Evolutionary conservation across 2,888 invertebrate species (phyloP).

Genomic region (Agonopterix heracliana): DNA sequence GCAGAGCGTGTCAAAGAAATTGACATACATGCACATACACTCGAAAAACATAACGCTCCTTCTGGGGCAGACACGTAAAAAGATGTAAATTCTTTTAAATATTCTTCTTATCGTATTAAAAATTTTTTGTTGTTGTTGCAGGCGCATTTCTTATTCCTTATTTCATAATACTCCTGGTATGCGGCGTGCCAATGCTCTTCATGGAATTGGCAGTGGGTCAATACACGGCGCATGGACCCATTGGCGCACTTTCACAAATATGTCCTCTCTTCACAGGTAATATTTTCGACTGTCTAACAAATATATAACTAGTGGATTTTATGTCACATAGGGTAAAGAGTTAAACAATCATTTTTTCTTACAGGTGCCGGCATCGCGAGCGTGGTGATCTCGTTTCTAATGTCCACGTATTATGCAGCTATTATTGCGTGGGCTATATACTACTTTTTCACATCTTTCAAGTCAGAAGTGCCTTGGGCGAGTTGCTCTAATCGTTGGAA

Average conservation of each 20-base stretch:
- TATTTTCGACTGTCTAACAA: neutral
- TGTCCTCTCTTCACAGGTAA: constrained; percentile 95
- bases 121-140: no score
- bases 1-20: no score
- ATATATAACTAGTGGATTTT: no score
- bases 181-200: constrained; percentile 94
- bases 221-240: constrained; percentile 93
- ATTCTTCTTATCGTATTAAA: no score
- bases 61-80: neutral
- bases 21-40: neutral
- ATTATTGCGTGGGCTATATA: constrained; percentile 96
- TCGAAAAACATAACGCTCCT: neutral
- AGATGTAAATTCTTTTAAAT: no score
- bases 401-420: constrained; percentile 97
- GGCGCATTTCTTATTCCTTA: constrained; percentile 97
- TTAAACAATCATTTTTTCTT: constrained; percentile 22
- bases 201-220: constrained; percentile 96
- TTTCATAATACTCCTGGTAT: constrained; percentile 91
- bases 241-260: constrained; percentile 92
- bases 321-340: no score
- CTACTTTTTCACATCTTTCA: constrained; percentile 94
- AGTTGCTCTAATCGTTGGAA: constrained; percentile 92
- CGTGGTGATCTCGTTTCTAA: constrained; percentile 94
- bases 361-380: constrained; percentile 95
- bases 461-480: constrained; percentile 92